These are phyloP conservation scores for Cheilosia grossa DNA, from an alignment of 2,888 invertebrate genomes.

Conservation along the genomic window DNA sequence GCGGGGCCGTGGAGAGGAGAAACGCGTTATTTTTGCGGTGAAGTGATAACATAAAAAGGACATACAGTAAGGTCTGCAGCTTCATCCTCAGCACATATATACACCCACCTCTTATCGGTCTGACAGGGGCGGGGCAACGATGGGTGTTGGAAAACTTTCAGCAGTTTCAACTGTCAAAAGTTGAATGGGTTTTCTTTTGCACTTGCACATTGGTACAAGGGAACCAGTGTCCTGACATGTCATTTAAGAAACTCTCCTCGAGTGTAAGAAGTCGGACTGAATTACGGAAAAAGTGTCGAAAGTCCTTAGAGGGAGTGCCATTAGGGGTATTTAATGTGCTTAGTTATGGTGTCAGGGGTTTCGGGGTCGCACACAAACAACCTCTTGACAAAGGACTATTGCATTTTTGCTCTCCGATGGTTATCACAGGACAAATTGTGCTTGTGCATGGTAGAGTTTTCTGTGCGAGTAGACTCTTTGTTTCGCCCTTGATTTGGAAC, in stretches of 20 bases:
- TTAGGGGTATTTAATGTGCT: constrained; percentile 47
- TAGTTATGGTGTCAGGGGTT: constrained; percentile 22
- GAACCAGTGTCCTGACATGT: constrained; percentile 57
- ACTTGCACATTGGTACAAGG: constrained; percentile 11
- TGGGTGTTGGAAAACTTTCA: constrained; percentile 41
- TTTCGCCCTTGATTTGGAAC: no score
- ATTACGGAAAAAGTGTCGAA: constrained; percentile 41
- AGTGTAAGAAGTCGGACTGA: constrained; percentile 31
- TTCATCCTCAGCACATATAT: background rate
- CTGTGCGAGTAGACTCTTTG: no score
- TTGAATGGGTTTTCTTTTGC: constrained; percentile 53
- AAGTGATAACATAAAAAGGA: constrained; percentile 65
- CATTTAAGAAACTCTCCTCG: constrained; percentile 37
- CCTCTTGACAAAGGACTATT: background rate
- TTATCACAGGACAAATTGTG: background rate
- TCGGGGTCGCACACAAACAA: background rate
- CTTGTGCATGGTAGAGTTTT: background rate
- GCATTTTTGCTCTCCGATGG: background rate
- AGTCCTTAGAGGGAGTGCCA: constrained; percentile 27
- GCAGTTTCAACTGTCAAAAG: constrained; percentile 58
- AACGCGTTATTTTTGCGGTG: constrained; percentile 59
- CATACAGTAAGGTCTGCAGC: constrained; percentile 1
- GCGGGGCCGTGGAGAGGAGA: background rate
- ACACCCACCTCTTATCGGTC: constrained; percentile 27
- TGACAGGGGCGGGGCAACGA: constrained; percentile 11